These are phyloP conservation scores for Addax nasomaculatus DNA, from an alignment of 2,113 vertebrate species.

Conservation along the genomic window DNA sequence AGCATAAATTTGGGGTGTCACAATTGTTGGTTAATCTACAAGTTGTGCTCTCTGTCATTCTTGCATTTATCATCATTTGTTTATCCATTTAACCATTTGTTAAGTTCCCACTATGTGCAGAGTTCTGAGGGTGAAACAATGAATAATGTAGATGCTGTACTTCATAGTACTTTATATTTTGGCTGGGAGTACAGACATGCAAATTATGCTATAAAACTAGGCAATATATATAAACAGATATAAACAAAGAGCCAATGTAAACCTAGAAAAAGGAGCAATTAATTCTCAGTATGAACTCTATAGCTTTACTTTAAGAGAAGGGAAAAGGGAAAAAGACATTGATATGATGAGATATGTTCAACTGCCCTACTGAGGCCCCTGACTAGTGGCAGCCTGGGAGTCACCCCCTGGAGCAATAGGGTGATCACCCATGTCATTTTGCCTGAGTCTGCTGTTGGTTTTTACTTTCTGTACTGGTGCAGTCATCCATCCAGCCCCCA, in stretches of 20 bases:
- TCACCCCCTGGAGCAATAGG: not conserved
- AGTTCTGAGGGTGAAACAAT: not conserved
- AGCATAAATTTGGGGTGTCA: not conserved
- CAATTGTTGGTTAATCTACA: not conserved
- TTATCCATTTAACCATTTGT: not conserved
- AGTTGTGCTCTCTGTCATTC: not conserved
- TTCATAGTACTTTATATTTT: not conserved
- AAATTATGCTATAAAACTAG: not conserved
- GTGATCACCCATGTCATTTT: rapidly evolving
- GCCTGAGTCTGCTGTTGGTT: not conserved
- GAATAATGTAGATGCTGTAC: not conserved
- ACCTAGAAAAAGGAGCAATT: not conserved
- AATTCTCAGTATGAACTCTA: not conserved
- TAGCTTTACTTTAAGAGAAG: not conserved
- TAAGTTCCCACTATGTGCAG: not conserved
- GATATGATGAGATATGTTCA: not conserved
- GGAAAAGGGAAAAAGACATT: not conserved
- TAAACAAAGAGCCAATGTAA: not conserved
- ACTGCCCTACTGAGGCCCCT: not conserved
- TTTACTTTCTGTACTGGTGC: not conserved
- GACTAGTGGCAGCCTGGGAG: not conserved
- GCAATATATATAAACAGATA: not conserved
- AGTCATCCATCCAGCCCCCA: not conserved
- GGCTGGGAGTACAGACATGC: not conserved
- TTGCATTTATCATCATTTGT: not conserved